These are phyloP conservation scores for Cryptocheilus praepositus DNA, from an alignment of 2,888 invertebrate genomes.

Conservation along the genomic window DNA sequence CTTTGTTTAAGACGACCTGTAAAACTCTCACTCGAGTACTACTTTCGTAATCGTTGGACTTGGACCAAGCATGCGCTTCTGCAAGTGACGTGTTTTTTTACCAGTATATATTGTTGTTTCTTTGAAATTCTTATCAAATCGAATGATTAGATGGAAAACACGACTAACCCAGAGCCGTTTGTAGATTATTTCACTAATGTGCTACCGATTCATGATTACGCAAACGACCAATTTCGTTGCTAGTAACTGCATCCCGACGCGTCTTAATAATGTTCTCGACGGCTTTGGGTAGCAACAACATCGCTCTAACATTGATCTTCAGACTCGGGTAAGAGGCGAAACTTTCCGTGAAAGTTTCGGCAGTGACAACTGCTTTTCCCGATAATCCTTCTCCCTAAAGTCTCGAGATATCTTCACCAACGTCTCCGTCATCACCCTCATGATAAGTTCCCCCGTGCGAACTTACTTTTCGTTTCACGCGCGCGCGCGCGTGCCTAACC, in stretches of 20 bases:
- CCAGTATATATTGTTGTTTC: constrained; percentile 10
- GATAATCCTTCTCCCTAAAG: background rate
- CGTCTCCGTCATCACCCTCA: constrained; percentile 32
- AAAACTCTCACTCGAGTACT: constrained; percentile 1
- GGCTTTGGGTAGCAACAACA: no score
- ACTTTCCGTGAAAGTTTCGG: background rate
- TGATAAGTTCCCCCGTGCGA: constrained; percentile 36
- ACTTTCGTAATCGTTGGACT: constrained; percentile 10
- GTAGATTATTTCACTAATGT: background rate
- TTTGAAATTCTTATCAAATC: background rate
- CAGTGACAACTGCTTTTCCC: background rate
- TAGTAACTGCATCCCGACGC: no score
- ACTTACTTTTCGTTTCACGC: constrained; percentile 25
- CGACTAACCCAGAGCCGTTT: background rate
- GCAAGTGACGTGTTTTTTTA: constrained; percentile 26
- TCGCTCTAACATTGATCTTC: no score
- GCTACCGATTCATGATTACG: background rate
- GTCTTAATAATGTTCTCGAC: no score
- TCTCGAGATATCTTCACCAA: background rate
- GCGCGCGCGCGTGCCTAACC: constrained; percentile 24
- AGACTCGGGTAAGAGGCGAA: constrained; percentile 19
- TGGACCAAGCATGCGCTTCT: constrained; percentile 39
- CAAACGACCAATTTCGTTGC: no score
- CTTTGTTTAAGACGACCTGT: constrained; percentile 11
- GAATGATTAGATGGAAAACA: no score